A percentile compares a stretch with the other conserved stretches of the same genome.
Conservation (phyloP, 2,888 invertebrate species). For the Diarsia rubi region DNA sequence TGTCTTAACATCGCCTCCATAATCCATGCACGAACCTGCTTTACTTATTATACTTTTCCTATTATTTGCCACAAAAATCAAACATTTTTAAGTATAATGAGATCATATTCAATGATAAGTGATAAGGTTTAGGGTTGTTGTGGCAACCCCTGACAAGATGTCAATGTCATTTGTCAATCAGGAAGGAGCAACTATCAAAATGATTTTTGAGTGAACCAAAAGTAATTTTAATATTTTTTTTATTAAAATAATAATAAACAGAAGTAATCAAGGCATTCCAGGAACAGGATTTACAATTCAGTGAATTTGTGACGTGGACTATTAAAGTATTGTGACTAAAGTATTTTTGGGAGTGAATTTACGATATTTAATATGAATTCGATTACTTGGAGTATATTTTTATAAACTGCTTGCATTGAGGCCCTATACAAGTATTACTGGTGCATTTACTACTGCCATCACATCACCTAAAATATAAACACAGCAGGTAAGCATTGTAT, state of each 20-base stretch:
- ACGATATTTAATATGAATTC: constrained; percentile 46
- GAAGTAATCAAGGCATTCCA: constrained; percentile 42
- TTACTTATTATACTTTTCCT: too few relatives aligned
- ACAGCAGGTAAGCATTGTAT: constrained; percentile 44
- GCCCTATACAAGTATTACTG: constrained; percentile 9
- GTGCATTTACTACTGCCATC: constrained; percentile 37
- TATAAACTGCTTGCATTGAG: constrained; percentile 45
- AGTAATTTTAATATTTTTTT: constrained; percentile 21
- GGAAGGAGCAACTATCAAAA: constrained; percentile 29
- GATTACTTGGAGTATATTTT: constrained; percentile 36
- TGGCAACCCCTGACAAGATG: constrained; percentile 24
- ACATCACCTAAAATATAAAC: constrained; percentile 16
- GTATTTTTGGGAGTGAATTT: constrained; percentile 39
- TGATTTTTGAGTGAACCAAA: constrained; percentile 11
- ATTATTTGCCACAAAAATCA: neutral
- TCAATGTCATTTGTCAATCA: constrained; percentile 47
- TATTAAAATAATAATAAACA: constrained; percentile 5
- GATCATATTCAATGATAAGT: neutral
- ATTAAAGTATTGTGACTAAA: constrained; percentile 24
- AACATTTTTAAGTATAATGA: neutral
- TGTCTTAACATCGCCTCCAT: neutral
- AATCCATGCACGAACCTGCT: neutral
- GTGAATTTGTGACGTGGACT: constrained; percentile 41
- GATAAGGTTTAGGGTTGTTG: neutral
- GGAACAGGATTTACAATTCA: constrained; percentile 31